These are phyloP conservation scores for Clarias batrachus DNA, from an alignment of 2,113 vertebrate genomes.

Conservation along the genomic window DNA sequence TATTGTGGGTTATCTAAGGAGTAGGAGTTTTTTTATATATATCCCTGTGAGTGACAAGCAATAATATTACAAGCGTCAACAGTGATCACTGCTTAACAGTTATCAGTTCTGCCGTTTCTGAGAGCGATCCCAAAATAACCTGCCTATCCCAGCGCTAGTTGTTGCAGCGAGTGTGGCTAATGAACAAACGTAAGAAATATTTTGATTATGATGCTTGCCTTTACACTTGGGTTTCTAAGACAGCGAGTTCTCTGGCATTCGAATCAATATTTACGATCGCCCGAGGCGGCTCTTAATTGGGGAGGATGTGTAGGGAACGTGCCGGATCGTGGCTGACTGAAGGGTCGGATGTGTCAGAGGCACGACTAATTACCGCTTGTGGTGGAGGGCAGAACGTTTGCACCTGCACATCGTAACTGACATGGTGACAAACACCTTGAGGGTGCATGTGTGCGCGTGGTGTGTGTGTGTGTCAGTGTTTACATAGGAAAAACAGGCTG, in stretches of 20 bases:
- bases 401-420: slow-evolving; percentile 39
- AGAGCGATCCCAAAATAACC: background rate
- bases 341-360: slow-evolving; percentile 44
- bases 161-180: background rate
- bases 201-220: slow-evolving; percentile 27
- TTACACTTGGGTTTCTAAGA: slow-evolving; percentile 30
- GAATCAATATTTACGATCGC: slow-evolving; percentile 59
- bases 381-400: slow-evolving; percentile 43
- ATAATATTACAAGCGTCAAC: background rate
- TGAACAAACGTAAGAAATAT: slow-evolving; percentile 14
- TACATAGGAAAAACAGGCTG: slow-evolving; percentile 24
- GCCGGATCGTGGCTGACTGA: slow-evolving; percentile 41
- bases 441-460: slow-evolving; percentile 14
- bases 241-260: slow-evolving; percentile 30
- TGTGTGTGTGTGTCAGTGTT: slow-evolving; percentile 35
- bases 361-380: slow-evolving; percentile 56
- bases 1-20: background rate
- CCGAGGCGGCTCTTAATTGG: slow-evolving; percentile 53
- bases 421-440: slow-evolving; percentile 43
- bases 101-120: background rate
- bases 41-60: background rate
- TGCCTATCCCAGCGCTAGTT: background rate
- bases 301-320: slow-evolving; percentile 39
- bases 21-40: too few relatives aligned
- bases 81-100: background rate